Percentiles rank a stretch among this genome's conserved stretches.
Conservation (phyloP, 2,113 vertebrate species). For the Saguinus midas region DNA sequence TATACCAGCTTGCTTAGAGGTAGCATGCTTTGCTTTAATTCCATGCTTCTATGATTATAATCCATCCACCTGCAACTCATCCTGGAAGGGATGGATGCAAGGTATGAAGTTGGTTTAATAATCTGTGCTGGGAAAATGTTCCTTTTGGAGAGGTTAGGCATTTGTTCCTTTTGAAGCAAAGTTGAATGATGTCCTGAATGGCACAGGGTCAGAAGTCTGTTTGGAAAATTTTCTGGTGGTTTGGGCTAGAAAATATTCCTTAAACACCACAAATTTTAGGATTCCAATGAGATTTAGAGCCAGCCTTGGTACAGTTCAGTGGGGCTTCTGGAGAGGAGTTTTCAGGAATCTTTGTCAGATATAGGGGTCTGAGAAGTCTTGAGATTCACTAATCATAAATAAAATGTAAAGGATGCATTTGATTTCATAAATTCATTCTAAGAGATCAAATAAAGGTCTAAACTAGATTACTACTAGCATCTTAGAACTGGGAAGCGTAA, state of each 20-base stretch:
- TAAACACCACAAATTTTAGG: constrained; percentile 66
- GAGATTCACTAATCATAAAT: background rate
- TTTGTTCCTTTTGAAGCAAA: constrained; percentile 59
- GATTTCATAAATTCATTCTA: constrained; percentile 20
- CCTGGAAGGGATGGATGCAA: background rate
- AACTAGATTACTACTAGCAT: constrained; percentile 31
- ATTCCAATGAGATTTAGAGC: constrained; percentile 53
- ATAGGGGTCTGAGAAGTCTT: background rate
- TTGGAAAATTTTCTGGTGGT: constrained; percentile 63
- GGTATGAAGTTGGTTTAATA: background rate
- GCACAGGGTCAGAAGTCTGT: constrained; percentile 51
- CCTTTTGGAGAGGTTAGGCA: background rate
- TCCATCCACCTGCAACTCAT: background rate
- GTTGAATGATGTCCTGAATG: constrained; percentile 53
- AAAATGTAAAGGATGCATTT: constrained; percentile 5
- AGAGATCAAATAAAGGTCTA: background rate
- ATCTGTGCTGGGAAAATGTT: constrained; percentile 31
- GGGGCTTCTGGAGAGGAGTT: constrained; percentile 41
- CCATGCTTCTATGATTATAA: background rate
- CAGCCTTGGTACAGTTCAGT: constrained; percentile 60
- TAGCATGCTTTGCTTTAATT: background rate
- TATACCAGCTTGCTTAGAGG: background rate
- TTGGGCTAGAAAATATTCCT: constrained; percentile 70
- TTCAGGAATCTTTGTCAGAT: constrained; percentile 63
- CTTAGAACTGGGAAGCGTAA: constrained; percentile 15